Conservation (phyloP, 2,888 invertebrate species). For the Bugula neritina region DNA sequence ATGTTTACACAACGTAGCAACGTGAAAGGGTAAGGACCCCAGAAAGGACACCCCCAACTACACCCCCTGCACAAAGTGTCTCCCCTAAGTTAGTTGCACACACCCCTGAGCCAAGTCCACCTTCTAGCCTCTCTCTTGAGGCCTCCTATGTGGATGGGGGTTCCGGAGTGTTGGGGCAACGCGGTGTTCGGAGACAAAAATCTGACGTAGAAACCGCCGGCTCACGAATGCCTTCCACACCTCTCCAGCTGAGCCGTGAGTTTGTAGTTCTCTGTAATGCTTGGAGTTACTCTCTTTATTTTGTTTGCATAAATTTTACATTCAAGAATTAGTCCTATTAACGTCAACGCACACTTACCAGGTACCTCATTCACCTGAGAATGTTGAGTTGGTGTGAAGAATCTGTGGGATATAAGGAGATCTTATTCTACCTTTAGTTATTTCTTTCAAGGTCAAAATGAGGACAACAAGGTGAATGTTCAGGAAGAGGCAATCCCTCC, state of each 20-base stretch:
- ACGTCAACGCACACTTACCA: too few relatives aligned
- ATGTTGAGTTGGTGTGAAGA: too few relatives aligned
- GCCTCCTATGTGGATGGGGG: background rate
- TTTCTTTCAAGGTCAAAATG: background rate
- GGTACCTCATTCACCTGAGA: too few relatives aligned
- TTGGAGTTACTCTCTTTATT: too few relatives aligned
- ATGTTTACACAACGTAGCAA: too few relatives aligned
- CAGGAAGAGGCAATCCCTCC: constrained; percentile 1
- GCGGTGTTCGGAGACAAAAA: background rate
- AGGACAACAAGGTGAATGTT: constrained; percentile 15
- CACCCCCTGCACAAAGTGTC: background rate
- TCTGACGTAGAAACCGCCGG: background rate
- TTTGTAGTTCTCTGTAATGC: background rate
- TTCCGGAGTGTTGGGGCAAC: background rate
- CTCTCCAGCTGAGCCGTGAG: constrained; percentile 1
- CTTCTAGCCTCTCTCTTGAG: background rate
- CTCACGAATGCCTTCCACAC: constrained; percentile 10
- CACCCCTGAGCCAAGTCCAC: constrained; percentile 24
- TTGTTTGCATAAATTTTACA: too few relatives aligned
- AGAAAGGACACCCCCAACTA: background rate
- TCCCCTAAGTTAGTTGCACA: background rate
- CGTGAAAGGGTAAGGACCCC: background rate
- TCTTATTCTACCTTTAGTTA: too few relatives aligned
- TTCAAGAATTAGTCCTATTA: too few relatives aligned
- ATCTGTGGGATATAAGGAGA: too few relatives aligned